Conservation (phyloP, 2,888 invertebrate genomes). For the Trachelus iudaicus region DNA sequence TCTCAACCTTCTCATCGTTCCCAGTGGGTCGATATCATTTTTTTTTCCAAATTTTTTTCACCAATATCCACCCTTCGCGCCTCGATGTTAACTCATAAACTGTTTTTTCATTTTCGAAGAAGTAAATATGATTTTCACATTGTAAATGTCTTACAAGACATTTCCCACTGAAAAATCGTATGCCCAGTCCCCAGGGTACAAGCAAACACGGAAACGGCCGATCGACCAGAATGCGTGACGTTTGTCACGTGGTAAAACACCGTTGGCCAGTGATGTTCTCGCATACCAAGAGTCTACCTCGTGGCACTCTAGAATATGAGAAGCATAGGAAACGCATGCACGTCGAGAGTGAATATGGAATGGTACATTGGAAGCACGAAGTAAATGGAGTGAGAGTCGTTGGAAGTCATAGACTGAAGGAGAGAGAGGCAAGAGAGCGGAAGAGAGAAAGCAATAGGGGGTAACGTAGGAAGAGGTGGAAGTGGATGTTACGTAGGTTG, state of each 20-base stretch:
- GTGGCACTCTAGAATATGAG: neutral
- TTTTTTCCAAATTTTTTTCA: too few species aligned
- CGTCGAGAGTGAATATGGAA: neutral
- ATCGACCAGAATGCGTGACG: neutral
- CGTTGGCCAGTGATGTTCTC: neutral
- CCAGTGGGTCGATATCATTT: too few species aligned
- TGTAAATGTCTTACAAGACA: neutral
- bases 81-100: neutral
- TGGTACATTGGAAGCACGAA: neutral
- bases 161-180: neutral
- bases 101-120: neutral
- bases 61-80: neutral
- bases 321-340: neutral
- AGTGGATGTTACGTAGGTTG: conserved; percentile 4
- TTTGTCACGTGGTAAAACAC: neutral
- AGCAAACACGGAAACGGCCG: neutral
- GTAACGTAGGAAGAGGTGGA: neutral
- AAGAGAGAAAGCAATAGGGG: conserved; percentile 7
- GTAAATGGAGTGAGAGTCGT: neutral
- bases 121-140: neutral
- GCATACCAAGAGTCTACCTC: neutral
- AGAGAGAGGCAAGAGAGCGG: conserved; percentile 4
- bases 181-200: neutral
- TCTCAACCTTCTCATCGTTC: too few species aligned
- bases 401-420: neutral